Conservation (phyloP, 1,140 invertebrate genomes). For the Trypoxylus dichotomus region DNA sequence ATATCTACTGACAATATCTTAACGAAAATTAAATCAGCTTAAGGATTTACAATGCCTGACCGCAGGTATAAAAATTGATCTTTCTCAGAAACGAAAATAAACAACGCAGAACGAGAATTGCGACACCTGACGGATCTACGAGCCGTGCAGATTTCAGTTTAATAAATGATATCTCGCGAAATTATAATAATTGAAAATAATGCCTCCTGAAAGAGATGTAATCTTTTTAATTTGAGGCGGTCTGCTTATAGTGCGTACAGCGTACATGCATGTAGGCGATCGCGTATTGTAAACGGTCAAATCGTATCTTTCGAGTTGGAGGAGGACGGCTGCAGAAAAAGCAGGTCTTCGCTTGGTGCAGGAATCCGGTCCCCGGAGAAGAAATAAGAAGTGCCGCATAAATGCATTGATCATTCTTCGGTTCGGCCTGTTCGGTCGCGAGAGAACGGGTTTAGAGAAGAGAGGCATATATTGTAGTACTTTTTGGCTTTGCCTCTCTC, state of each 20-base stretch:
- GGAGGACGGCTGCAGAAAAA: constrained; percentile 34
- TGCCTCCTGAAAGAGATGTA: constrained; percentile 17
- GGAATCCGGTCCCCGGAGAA: constrained; percentile 43
- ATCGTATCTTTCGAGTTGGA: not conserved
- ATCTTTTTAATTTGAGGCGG: constrained; percentile 27
- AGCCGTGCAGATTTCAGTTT: constrained; percentile 11
- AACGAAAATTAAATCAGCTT: constrained; percentile 11
- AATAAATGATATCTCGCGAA: constrained; percentile 28
- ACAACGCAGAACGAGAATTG: not conserved
- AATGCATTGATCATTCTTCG: constrained; percentile 48
- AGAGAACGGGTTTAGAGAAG: constrained; percentile 45
- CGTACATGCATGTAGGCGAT: not conserved
- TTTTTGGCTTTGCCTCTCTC: constrained; percentile 42
- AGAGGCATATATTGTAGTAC: constrained; percentile 33
- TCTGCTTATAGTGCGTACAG: not conserved
- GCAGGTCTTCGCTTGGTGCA: constrained; percentile 40
- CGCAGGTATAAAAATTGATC: constrained; percentile 13
- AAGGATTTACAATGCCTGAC: not conserved
- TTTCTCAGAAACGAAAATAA: constrained; percentile 15
- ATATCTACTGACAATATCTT: not conserved
- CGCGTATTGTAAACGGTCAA: not conserved
- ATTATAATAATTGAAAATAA: constrained; percentile 30
- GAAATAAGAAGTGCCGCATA: constrained; percentile 47
- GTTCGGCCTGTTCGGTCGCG: constrained; percentile 35
- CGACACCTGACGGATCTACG: constrained; percentile 13